A percentile compares a stretch with the other conserved stretches of the same genome.
Evolutionary conservation across 2,888 invertebrate species (phyloP).

Genomic region (Hesperia comma): DNA sequence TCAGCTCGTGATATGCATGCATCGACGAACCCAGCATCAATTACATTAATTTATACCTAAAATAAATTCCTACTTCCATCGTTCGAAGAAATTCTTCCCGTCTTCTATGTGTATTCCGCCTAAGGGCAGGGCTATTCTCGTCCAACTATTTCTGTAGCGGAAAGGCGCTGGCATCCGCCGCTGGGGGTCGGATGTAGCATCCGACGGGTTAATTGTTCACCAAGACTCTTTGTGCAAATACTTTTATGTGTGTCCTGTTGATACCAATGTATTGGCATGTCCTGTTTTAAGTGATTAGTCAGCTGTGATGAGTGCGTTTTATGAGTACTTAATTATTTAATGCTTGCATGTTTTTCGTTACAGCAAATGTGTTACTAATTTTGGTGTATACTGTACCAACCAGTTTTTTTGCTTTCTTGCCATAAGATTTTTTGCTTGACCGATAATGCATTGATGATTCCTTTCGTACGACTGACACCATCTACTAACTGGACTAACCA

Average conservation of each 20-base stretch:
- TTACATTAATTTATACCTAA: background rate
- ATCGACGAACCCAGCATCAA: no score
- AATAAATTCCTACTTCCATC: background rate
- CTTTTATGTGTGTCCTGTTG: constrained; percentile 12
- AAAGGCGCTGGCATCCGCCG: constrained; percentile 51
- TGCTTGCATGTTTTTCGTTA: background rate
- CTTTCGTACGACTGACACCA: no score
- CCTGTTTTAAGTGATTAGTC: background rate
- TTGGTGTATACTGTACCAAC: no score
- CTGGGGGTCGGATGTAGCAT: constrained; percentile 53
- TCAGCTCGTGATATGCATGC: no score
- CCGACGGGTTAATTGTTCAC: constrained; percentile 24
- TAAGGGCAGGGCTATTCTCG: constrained; percentile 46
- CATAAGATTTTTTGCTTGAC: no score
- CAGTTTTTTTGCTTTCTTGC: no score
- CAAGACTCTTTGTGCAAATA: constrained; percentile 17
- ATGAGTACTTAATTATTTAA: background rate
- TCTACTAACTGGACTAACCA: no score
- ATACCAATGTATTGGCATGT: constrained; percentile 2
- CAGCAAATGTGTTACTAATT: no score
- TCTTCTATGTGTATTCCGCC: constrained; percentile 3
- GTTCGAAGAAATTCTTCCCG: background rate
- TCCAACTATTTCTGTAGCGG: constrained; percentile 51
- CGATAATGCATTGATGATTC: no score
- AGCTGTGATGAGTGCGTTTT: background rate